phyloP scores from a whole-genome alignment of 2,797 vertebrate species.

The Pangasius sanitwongsei region DNA sequence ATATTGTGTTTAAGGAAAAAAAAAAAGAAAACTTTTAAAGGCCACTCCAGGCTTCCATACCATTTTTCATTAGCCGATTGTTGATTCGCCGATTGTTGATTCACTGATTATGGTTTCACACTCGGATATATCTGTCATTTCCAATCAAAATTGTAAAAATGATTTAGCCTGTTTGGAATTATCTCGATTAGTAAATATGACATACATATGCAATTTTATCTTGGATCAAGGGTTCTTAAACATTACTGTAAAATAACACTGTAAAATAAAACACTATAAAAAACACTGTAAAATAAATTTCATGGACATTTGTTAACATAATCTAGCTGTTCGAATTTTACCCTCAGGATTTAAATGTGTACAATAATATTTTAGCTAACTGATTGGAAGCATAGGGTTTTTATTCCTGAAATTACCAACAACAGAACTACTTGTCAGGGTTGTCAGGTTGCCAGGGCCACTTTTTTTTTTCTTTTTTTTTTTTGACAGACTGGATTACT shows the following conservation, averaged over 20 bases:
- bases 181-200: not conserved
- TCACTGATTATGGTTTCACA: not conserved
- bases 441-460: not conserved
- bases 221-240: not conserved
- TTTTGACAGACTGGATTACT: not conserved
- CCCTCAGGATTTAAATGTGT: not conserved
- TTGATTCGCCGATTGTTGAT: not conserved
- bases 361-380: not conserved
- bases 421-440: not conserved
- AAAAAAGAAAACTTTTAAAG: not conserved
- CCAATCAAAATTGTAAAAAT: too few relatives aligned
- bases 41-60: not conserved
- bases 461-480: not conserved
- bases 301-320: not conserved
- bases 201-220: not conserved
- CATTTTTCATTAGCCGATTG: not conserved
- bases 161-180: not conserved
- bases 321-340: not conserved
- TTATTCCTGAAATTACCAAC: not conserved
- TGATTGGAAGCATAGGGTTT: not conserved
- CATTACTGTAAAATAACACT: too few relatives aligned
- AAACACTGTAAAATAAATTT: not conserved
- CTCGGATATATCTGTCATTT: not conserved
- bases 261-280: too few relatives aligned
- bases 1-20: not conserved